Conservation (phyloP, 1,140 invertebrate species). For the Rhagoletis pomonella region DNA sequence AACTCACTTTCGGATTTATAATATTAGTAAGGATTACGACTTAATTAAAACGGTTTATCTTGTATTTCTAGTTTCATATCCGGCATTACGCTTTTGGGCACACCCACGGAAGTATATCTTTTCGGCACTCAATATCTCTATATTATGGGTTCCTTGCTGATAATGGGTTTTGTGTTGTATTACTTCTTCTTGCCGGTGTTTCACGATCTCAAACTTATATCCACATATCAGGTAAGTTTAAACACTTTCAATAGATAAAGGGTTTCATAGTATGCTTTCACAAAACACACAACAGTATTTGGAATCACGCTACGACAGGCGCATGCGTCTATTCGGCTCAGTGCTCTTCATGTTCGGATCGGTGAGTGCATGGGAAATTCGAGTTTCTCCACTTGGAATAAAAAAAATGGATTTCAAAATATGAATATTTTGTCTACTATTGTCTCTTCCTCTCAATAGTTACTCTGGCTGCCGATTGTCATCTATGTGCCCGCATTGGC, state of each 20-base stretch:
- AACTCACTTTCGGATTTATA: too few species aligned
- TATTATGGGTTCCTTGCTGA: conserved; percentile 78
- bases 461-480: conserved; percentile 80
- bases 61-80: conserved; percentile 81
- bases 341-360: conserved; percentile 82
- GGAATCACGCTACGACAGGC: conserved; percentile 84
- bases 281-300: conserved; percentile 80
- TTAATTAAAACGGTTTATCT: too few species aligned
- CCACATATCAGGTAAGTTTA: conserved; percentile 84
- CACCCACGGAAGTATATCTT: conserved; percentile 89
- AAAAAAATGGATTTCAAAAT: neutral
- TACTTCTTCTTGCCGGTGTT: conserved; percentile 87
- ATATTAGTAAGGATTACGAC: too few species aligned
- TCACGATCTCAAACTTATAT: conserved; percentile 86
- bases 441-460: conserved; percentile 71
- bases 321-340: conserved; percentile 83
- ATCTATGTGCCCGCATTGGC: conserved; percentile 82
- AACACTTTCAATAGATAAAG: neutral
- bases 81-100: conserved; percentile 80
- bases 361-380: conserved; percentile 75
- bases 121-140: conserved; percentile 84
- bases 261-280: too few species aligned
- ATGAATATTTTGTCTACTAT: neutral
- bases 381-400: neutral
- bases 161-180: conserved; percentile 81